These are phyloP conservation scores for Thymallus thymallus DNA, from an alignment of 2,113 vertebrate species.

Conservation along the genomic window DNA sequence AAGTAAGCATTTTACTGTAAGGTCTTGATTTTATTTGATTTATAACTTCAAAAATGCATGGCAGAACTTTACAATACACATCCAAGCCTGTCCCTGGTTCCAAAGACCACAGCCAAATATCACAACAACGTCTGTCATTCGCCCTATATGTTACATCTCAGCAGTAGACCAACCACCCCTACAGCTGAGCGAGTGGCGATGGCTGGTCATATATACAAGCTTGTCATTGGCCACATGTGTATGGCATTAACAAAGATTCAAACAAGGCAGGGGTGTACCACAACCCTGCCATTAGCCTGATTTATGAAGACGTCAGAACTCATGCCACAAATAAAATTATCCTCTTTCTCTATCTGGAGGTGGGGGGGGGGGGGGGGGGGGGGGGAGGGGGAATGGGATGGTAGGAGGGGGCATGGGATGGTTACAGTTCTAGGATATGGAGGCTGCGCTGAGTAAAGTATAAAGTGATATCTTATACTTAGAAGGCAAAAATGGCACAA, in stretches of 20 bases:
- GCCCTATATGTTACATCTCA: slow-evolving; percentile 7
- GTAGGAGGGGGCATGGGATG: slow-evolving; percentile 39
- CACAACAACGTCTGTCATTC: slow-evolving; percentile 43
- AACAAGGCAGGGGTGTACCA: slow-evolving; percentile 47
- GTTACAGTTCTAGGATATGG: slow-evolving; percentile 27
- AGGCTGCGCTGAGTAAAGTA: slow-evolving; percentile 27
- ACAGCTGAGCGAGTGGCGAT: slow-evolving; percentile 37
- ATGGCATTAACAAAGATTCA: slow-evolving; percentile 58
- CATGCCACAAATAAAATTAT: slow-evolving; percentile 44
- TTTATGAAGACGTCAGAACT: slow-evolving; percentile 63
- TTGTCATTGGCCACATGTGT: slow-evolving; percentile 62
- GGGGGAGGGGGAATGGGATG: slow-evolving; percentile 36
- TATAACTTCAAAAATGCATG: not conserved
- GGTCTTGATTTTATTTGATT: too few relatives aligned
- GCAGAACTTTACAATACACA: slow-evolving; percentile 8
- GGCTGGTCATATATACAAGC: slow-evolving; percentile 41
- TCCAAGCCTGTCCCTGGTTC: slow-evolving; percentile 6
- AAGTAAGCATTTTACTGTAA: too few relatives aligned
- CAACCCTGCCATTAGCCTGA: slow-evolving; percentile 59
- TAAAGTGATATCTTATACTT: slow-evolving; percentile 9
- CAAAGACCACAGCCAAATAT: slow-evolving; percentile 35
- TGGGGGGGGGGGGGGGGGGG: slow-evolving; percentile 36
- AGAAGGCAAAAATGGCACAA: not conserved
- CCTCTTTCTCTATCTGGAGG: slow-evolving; percentile 40
- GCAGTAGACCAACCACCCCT: slow-evolving; percentile 38